phyloP scores from a whole-genome alignment of 2,888 invertebrate genomes.

The Noctua comes region DNA sequence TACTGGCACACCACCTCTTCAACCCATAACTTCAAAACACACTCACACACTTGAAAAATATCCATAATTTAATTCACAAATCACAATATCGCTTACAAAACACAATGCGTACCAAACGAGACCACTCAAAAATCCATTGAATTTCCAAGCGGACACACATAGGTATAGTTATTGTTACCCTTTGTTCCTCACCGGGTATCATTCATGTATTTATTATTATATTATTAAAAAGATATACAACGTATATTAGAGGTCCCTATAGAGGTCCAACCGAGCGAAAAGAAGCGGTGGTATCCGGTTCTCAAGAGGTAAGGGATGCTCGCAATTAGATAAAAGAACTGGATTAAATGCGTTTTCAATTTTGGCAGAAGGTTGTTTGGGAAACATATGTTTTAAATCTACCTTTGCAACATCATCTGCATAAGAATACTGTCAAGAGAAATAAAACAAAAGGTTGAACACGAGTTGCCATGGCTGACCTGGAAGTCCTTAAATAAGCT shows the following conservation, averaged over 20 bases:
- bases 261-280: slow-evolving; percentile 84
- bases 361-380: background rate
- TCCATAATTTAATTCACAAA: slow-evolving; percentile 59
- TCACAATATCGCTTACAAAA: slow-evolving; percentile 63
- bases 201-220: slow-evolving; percentile 81
- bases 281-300: slow-evolving; percentile 88
- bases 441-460: background rate
- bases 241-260: slow-evolving; percentile 79
- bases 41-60: slow-evolving; percentile 52
- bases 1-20: slow-evolving; percentile 18
- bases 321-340: slow-evolving; percentile 53
- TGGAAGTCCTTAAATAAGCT: background rate
- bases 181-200: slow-evolving; percentile 66
- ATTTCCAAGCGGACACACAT: slow-evolving; percentile 59
- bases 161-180: slow-evolving; percentile 58
- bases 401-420: background rate
- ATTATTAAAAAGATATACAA: slow-evolving; percentile 88
- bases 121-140: slow-evolving; percentile 65
- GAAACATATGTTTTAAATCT: background rate
- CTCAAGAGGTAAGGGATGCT: slow-evolving; percentile 79
- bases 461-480: background rate
- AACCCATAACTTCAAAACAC: slow-evolving; percentile 32
- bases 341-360: slow-evolving; percentile 5
- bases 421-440: background rate
- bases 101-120: slow-evolving; percentile 53